A percentile compares a stretch with the other conserved stretches of the same genome.
Evolutionary conservation across 2,888 invertebrate genomes (phyloP).

Genomic region (Scelioninae gen. 2): DNA sequence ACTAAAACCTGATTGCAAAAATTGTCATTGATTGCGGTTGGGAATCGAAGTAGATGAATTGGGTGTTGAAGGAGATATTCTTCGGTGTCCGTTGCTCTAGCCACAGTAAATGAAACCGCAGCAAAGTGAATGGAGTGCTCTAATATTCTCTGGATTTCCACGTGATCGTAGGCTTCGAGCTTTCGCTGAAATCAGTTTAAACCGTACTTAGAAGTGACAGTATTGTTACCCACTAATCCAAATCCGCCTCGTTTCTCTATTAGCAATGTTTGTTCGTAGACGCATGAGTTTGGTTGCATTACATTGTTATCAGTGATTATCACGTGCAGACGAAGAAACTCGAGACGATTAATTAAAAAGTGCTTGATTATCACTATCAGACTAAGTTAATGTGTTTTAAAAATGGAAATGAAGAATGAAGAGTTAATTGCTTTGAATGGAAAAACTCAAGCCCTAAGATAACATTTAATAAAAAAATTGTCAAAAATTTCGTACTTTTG

Average conservation of each 20-base stretch:
- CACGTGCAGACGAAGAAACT: constrained; percentile 25
- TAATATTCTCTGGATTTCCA: constrained; percentile 54
- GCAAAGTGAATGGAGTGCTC: constrained; percentile 53
- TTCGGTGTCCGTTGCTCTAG: constrained; percentile 27
- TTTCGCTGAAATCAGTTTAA: constrained; percentile 58
- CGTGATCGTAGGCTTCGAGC: constrained; percentile 51
- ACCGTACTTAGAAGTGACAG: constrained; percentile 60
- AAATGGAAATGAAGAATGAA: no score
- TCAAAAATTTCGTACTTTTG: no score
- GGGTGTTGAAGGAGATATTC: constrained; percentile 53
- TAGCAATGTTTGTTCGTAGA: constrained; percentile 55
- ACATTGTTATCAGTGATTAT: constrained; percentile 34
- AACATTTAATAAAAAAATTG: no score
- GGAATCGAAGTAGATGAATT: constrained; percentile 33
- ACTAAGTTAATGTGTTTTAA: no score
- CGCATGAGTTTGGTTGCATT: constrained; percentile 46
- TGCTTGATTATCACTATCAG: neutral
- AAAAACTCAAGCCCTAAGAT: no score
- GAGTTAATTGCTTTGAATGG: no score
- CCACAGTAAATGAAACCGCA: constrained; percentile 51
- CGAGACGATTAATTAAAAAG: constrained; percentile 16
- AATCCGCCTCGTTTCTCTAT: constrained; percentile 58
- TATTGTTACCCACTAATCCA: constrained; percentile 61
- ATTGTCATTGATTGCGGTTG: constrained; percentile 43
- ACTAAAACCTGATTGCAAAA: constrained; percentile 13